Percentiles rank a stretch among this genome's conserved stretches.
Conservation (phyloP, 2,113 vertebrate species). For the Platysteira castanea region DNA sequence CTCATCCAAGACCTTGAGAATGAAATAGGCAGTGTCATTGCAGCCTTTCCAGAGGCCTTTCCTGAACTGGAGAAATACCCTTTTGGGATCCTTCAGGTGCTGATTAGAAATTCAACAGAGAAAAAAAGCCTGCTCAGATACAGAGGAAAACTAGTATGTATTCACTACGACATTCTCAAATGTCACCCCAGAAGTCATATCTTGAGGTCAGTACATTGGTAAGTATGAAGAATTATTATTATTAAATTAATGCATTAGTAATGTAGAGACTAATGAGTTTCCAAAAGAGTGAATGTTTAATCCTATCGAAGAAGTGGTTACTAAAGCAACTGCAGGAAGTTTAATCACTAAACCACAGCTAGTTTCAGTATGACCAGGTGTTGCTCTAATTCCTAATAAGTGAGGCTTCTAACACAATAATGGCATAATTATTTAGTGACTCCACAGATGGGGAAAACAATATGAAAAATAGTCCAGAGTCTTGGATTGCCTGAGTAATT, state of each 20-base stretch:
- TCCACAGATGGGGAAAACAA: conserved; percentile 1
- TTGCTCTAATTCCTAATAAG: not conserved
- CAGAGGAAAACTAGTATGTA: not conserved
- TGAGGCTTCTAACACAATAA: not conserved
- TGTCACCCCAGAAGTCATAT: not conserved
- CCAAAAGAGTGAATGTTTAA: not conserved
- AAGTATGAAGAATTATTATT: not conserved
- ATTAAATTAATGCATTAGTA: not conserved
- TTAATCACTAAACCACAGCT: not conserved
- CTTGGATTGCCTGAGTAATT: not conserved
- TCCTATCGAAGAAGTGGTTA: not conserved
- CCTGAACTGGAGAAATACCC: not conserved
- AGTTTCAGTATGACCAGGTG: not conserved
- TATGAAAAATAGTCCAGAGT: not conserved
- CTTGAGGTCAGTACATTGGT: not conserved
- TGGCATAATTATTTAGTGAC: not conserved
- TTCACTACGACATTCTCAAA: not conserved
- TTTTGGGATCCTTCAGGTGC: not conserved
- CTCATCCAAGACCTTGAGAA: not conserved
- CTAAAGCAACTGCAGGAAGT: not conserved
- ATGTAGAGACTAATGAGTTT: not conserved
- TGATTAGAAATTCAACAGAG: not conserved
- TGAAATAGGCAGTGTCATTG: not conserved
- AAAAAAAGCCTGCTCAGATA: not conserved
- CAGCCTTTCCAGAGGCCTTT: not conserved